A percentile compares a stretch with the other conserved stretches of the same genome.
These are phyloP conservation scores for Drosophila equinoxialis DNA, from an alignment of 1,140 invertebrate genomes.

Conservation along the genomic window DNA sequence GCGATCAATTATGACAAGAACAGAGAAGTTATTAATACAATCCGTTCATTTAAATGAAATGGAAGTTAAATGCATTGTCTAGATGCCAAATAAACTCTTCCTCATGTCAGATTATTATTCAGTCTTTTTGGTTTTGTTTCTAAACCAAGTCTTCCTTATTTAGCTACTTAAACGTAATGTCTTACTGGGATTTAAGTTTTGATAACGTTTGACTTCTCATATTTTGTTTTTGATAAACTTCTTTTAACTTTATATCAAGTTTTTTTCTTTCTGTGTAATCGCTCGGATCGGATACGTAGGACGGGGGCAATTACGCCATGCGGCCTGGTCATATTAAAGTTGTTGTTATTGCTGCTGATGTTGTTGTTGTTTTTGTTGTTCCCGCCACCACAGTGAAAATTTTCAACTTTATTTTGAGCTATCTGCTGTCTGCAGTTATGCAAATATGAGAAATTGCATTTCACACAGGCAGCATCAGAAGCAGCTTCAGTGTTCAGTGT, in stretches of 20 bases:
- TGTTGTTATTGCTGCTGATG: slow-evolving; percentile 43
- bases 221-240: not conserved
- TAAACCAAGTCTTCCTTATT: no score
- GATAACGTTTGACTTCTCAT: not conserved
- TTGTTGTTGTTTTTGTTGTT: slow-evolving; percentile 48
- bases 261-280: slow-evolving; percentile 28
- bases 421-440: slow-evolving; percentile 80
- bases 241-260: not conserved
- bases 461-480: slow-evolving; percentile 58
- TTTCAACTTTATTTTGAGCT: slow-evolving; percentile 79
- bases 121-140: no score
- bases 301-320: slow-evolving; percentile 66
- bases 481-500: not conserved
- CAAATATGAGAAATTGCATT: slow-evolving; percentile 81
- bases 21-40: not conserved
- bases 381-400: slow-evolving; percentile 62
- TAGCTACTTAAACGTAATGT: no score
- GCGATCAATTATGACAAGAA: not conserved
- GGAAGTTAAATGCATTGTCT: no score
- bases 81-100: no score
- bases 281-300: slow-evolving; percentile 28
- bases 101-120: no score
- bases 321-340: slow-evolving; percentile 73
- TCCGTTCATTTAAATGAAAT: no score
- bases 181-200: no score